Evolutionary conservation across 2,113 vertebrate species (phyloP).

Genomic region (Tonatia bakeri): DNA sequence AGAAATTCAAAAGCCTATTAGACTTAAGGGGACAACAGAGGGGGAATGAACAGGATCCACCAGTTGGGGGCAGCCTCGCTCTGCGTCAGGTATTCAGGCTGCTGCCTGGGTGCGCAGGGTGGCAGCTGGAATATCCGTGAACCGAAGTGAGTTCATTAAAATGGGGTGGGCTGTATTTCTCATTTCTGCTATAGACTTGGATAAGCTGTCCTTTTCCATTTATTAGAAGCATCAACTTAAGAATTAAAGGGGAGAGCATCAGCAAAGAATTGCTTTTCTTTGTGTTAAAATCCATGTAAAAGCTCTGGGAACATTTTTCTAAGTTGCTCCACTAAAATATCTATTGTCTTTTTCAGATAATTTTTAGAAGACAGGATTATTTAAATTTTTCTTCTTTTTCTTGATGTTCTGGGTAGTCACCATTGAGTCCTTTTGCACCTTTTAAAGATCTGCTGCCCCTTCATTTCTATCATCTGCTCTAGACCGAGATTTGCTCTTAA

Average conservation of each 20-base stretch:
- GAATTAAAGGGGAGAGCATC: background rate
- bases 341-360: background rate
- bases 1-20: background rate
- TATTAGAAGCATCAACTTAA: constrained; percentile 81
- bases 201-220: constrained; percentile 56
- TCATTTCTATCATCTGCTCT: background rate
- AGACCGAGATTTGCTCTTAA: background rate
- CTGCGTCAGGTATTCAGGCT: constrained; percentile 44
- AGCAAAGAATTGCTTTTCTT: background rate
- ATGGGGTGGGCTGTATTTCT: background rate
- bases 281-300: background rate
- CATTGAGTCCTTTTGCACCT: background rate
- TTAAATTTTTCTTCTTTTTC: background rate
- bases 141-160: background rate
- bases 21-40: background rate
- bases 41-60: background rate
- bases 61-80: constrained; percentile 67
- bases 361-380: background rate
- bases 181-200: background rate
- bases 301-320: background rate
- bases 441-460: background rate
- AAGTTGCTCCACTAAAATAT: background rate
- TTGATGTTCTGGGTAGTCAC: background rate
- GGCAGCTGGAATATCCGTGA: background rate
- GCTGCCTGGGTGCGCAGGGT: background rate